Percentiles rank a stretch among this genome's conserved stretches.
These are phyloP conservation scores for Bombylius major DNA, from an alignment of 2,888 invertebrate species.

Conservation along the genomic window DNA sequence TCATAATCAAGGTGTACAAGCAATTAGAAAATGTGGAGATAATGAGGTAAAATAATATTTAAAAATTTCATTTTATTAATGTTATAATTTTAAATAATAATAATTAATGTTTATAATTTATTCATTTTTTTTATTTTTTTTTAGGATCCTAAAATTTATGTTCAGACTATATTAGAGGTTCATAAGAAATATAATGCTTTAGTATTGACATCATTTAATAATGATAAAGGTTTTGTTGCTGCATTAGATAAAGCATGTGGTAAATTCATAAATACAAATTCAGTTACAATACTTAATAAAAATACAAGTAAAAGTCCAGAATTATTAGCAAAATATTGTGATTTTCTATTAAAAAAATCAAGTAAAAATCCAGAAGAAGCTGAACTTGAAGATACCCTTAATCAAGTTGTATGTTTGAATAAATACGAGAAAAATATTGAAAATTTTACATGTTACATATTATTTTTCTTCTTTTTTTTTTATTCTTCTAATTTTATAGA, in stretches of 20 bases:
- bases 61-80: too few relatives aligned
- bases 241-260: conserved; percentile 96
- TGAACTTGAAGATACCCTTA: conserved; percentile 93
- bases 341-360: conserved; percentile 89
- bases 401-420: conserved; percentile 57
- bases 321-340: conserved; percentile 95
- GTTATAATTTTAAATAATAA: too few relatives aligned
- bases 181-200: conserved; percentile 95
- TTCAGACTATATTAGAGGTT: conserved; percentile 91
- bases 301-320: conserved; percentile 94
- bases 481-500: conserved; percentile 30
- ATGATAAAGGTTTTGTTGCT: conserved; percentile 95
- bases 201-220: conserved; percentile 87
- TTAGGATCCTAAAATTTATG: conserved; percentile 86
- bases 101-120: too few relatives aligned
- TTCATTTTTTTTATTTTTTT: too few relatives aligned
- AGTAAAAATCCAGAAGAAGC: conserved; percentile 98
- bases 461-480: too few relatives aligned
- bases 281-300: conserved; percentile 82
- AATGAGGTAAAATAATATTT: conserved; percentile 46
- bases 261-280: conserved; percentile 93
- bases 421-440: too few relatives aligned
- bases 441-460: too few relatives aligned
- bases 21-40: conserved; percentile 90
- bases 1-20: conserved; percentile 77